Base-by-base conservation (phyloP, 2,797 vertebrate species). In the Cyprinodon diabolis region DNA sequence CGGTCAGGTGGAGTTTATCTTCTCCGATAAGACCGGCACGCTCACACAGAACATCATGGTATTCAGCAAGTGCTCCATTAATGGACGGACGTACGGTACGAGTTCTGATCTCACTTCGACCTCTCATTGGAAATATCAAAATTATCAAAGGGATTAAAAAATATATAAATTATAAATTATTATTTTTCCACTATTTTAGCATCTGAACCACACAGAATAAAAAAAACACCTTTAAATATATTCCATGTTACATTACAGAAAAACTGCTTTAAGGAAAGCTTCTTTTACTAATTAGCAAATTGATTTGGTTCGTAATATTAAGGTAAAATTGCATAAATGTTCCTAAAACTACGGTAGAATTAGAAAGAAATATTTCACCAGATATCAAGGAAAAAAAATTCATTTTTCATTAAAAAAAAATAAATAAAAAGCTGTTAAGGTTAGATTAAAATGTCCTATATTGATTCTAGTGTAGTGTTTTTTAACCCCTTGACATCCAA, bases 11-110 rank as follows among this genome's bases (percentile, higher is more conserved):
- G 96, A 98, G 89, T 98, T 97, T 89, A 95, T 98, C 90, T 98
- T 98, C 92, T 96, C 96, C 0, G 97, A 98, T 90, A 98, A 98
- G 93, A 98, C 97, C 0, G 97, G 97, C 80, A 98, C 97, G 21
- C 97, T 98, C 84, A 98, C 97, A 1, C 96, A 98, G 91, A 98
- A 98, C 92, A 96, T 97, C 93, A 98, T 98, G 97, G 94, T 95
- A 79, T 98, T 98, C 93, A 96, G 92, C 92, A 98, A 97, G 89
- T 98, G 97, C 89, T 98, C 97, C 6, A 94, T 98, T 71, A 92
- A 95, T 0, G 95, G 96, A 57, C 95, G 76, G 52, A 94, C 94
- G 25, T 98, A 97, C 0, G 97, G 97, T 98, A 84, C 23, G 84
- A 68, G 21, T n/a, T 51, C 21, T 40, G 52, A 47, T 6, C 7